These are phyloP conservation scores for Abrostola tripartita DNA, from an alignment of 2,888 invertebrate species.

Conservation along the genomic window DNA sequence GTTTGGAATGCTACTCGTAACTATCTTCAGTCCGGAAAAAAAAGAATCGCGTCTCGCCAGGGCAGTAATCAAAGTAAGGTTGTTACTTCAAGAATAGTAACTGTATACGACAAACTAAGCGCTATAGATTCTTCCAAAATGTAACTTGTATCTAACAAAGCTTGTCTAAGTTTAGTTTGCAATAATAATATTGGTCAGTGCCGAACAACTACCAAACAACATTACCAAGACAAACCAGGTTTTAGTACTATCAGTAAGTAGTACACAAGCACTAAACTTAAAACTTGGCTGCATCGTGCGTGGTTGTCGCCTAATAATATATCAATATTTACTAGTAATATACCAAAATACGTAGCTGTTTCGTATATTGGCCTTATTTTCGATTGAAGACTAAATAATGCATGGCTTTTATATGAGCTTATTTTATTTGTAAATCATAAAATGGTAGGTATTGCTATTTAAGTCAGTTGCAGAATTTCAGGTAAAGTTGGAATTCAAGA, in stretches of 20 bases:
- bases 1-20: too few species aligned
- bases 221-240: background rate
- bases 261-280: constrained; percentile 40
- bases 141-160: background rate
- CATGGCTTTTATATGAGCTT: too few species aligned
- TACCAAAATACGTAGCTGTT: too few species aligned
- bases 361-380: constrained; percentile 7
- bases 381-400: constrained; percentile 17
- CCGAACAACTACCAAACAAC: constrained; percentile 37
- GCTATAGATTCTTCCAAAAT: too few species aligned
- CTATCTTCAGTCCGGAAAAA: too few species aligned
- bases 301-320: background rate
- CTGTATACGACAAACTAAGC: too few species aligned
- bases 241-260: constrained; percentile 2
- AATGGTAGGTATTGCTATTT: too few species aligned
- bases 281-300: background rate
- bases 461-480: too few species aligned
- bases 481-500: constrained; percentile 48
- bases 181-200: constrained; percentile 7
- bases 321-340: background rate
- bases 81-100: too few species aligned
- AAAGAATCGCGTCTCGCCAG: too few species aligned
- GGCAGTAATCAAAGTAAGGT: too few species aligned
- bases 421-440: too few species aligned
- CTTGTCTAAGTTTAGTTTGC: background rate